Percentiles rank a stretch among this genome's conserved stretches.
Evolutionary conservation across 2,888 invertebrate species (phyloP).

Genomic region (Timandra comae): DNA sequence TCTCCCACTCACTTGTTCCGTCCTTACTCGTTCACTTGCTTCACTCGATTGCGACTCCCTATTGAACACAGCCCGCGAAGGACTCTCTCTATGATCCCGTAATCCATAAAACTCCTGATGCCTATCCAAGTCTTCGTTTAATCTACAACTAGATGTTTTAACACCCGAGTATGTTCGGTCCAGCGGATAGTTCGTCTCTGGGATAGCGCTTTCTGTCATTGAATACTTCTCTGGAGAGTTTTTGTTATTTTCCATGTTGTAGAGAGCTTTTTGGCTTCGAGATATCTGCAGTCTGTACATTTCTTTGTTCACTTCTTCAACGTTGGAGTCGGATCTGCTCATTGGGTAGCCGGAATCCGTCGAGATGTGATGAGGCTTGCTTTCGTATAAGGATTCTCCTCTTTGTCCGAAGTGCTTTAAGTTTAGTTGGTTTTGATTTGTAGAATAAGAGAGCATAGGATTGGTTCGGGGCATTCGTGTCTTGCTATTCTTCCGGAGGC

Average conservation of each 20-base stretch:
- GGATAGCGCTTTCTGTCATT: conserved; percentile 51
- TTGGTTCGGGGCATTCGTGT: conserved; percentile 77
- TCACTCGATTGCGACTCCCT: conserved; percentile 60
- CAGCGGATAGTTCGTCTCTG: conserved; percentile 66
- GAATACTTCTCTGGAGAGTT: conserved; percentile 59
- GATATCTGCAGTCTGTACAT: conserved; percentile 73
- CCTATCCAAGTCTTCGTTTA: conserved; percentile 67
- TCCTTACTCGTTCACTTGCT: conserved; percentile 57
- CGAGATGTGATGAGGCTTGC: conserved; percentile 66
- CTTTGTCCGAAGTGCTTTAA: conserved; percentile 70
- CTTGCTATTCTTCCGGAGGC: conserved; percentile 71
- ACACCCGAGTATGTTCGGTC: conserved; percentile 67
- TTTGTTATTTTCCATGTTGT: conserved; percentile 65
- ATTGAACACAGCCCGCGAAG: conserved; percentile 45
- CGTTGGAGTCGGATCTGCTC: conserved; percentile 70
- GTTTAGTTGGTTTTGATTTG: conserved; percentile 64
- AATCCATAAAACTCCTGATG: conserved; percentile 57
- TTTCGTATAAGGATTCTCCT: conserved; percentile 64
- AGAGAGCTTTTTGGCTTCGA: conserved; percentile 68
- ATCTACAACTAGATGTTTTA: conserved; percentile 61
- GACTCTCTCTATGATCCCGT: conserved; percentile 54
- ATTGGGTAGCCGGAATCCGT: conserved; percentile 66
- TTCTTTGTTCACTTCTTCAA: conserved; percentile 72
- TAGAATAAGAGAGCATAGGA: conserved; percentile 74
- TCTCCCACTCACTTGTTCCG: conserved; percentile 36